phyloP scores from a whole-genome alignment of 2,888 invertebrate genomes.

The Trileptium ribeirensis region DNA sequence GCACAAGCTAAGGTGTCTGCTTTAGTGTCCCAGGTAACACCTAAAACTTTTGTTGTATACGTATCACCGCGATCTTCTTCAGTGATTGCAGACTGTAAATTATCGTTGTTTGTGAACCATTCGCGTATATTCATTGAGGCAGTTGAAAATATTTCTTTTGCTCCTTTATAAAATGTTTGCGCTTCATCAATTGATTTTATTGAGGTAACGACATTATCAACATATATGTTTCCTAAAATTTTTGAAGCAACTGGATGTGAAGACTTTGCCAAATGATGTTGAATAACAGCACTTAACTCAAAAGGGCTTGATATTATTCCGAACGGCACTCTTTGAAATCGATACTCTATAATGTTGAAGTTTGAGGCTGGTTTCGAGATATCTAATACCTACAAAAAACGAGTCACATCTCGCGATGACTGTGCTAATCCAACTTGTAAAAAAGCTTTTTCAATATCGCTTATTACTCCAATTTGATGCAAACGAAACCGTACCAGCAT shows the following conservation, averaged over 20 bases:
- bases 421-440: conserved; percentile 30
- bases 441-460: conserved; percentile 25
- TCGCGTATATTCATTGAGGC: not conserved
- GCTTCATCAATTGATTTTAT: not conserved
- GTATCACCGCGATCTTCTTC: not conserved
- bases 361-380: not conserved
- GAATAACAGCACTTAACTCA: conserved; percentile 29
- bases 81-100: not conserved
- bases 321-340: conserved; percentile 37
- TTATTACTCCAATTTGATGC: conserved; percentile 26
- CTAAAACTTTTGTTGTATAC: not conserved
- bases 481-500: conserved; percentile 29
- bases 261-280: conserved; percentile 14
- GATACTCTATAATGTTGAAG: conserved; percentile 29
- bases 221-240: not conserved
- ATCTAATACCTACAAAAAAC: not conserved
- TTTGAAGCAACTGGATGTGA: not conserved
- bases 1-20: not conserved
- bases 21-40: not conserved
- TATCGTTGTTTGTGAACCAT: not conserved
- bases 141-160: not conserved
- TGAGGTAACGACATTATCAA: not conserved
- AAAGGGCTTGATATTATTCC: conserved; percentile 33
- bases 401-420: conserved; percentile 28
- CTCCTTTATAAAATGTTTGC: not conserved